These are phyloP conservation scores for Phalacrocorax pelagicus DNA, from an alignment of 2,113 vertebrate genomes.

Conservation along the genomic window DNA sequence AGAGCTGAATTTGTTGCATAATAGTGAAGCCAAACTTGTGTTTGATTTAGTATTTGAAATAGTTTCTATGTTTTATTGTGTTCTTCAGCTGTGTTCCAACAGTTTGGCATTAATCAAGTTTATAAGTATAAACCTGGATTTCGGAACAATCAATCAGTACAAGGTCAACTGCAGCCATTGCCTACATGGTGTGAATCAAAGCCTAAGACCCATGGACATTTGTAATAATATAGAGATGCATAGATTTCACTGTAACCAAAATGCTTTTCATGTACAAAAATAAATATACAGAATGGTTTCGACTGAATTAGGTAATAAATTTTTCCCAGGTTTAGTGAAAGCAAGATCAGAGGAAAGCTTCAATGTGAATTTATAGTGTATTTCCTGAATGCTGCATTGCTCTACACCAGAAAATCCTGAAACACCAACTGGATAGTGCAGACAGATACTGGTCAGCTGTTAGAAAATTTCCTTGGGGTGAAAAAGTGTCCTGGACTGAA, in stretches of 20 bases:
- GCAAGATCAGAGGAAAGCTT: not conserved
- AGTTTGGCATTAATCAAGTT: not conserved
- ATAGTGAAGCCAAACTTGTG: not conserved
- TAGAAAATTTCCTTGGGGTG: not conserved
- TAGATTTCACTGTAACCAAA: not conserved
- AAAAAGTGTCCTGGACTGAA: not conserved
- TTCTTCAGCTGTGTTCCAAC: not conserved
- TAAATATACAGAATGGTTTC: not conserved
- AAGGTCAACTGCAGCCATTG: not conserved
- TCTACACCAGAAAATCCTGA: not conserved
- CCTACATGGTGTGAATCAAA: not conserved
- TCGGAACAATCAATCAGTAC: not conserved
- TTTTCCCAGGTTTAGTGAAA: not conserved
- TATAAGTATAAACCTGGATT: not conserved
- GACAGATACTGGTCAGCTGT: not conserved
- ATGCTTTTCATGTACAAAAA: not conserved
- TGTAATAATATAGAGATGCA: not conserved
- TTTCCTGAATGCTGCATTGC: not conserved
- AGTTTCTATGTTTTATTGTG: not conserved
- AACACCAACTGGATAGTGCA: not conserved
- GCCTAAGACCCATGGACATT: not conserved
- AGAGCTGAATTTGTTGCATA: not conserved
- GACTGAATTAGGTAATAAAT: not conserved
- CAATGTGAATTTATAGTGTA: not conserved
- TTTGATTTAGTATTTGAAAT: not conserved